A percentile compares a stretch with the other conserved stretches of the same genome.
phyloP scores from a whole-genome alignment of 2,888 invertebrate genomes.

The Nomada ruficornis region DNA sequence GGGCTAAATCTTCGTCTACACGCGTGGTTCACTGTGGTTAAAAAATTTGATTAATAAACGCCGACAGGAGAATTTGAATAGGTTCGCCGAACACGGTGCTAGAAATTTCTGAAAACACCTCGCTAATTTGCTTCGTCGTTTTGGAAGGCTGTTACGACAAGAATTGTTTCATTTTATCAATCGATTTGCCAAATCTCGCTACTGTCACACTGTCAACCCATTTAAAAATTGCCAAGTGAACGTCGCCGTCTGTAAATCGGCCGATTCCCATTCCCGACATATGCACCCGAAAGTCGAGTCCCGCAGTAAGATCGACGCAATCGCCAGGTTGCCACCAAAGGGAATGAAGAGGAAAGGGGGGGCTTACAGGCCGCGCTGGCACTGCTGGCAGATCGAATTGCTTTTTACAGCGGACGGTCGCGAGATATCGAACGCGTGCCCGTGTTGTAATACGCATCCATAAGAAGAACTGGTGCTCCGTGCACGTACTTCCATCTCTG shows the following conservation, averaged over 20 bases:
- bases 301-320: conserved; percentile 42
- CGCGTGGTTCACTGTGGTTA: background rate
- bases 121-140: no score
- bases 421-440: conserved; percentile 76
- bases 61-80: no score
- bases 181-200: no score
- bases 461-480: conserved; percentile 15
- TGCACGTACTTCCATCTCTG: background rate
- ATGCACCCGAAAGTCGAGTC: conserved; percentile 14
- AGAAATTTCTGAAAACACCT: no score
- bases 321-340: conserved; percentile 27
- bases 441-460: conserved; percentile 40
- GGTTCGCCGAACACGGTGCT: no score
- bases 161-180: no score
- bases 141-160: no score
- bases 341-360: conserved; percentile 13
- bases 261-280: conserved; percentile 11
- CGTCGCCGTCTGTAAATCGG: background rate
- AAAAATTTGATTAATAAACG: no score
- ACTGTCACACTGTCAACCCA: no score
- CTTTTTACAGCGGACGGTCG: conserved; percentile 76
- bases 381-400: conserved; percentile 77
- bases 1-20: no score
- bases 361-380: conserved; percentile 64
- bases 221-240: background rate